Evolutionary conservation across 2,113 vertebrate genomes (phyloP).

Genomic region (Chiloscyllium plagiosum): DNA sequence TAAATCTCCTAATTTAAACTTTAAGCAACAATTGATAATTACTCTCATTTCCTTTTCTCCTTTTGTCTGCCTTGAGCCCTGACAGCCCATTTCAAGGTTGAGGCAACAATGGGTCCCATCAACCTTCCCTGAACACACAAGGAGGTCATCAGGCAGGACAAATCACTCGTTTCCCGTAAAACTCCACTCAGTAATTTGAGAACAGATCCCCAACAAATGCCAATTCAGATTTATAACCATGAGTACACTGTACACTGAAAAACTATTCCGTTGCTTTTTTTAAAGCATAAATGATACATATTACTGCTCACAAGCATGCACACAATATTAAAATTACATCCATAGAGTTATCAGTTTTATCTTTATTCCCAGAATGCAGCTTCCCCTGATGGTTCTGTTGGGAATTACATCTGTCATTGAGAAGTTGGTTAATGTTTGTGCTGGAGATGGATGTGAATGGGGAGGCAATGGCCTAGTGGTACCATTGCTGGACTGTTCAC

Average conservation of each 20-base stretch:
- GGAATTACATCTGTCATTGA: background rate
- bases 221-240: background rate
- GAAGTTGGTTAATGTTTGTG: background rate
- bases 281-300: background rate
- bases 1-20: constrained; percentile 10
- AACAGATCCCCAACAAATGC: background rate
- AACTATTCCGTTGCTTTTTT: background rate
- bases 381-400: background rate
- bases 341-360: background rate
- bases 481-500: too few relatives aligned
- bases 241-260: background rate
- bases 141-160: background rate
- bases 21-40: background rate
- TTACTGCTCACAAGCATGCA: too few relatives aligned
- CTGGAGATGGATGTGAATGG: background rate
- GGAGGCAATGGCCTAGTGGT: too few relatives aligned
- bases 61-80: background rate
- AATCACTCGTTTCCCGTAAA: background rate
- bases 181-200: background rate
- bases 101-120: background rate
- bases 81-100: background rate
- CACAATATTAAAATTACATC: background rate
- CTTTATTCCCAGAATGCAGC: background rate
- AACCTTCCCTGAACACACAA: background rate
- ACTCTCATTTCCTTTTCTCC: constrained; percentile 11